Evolutionary conservation across 2,888 invertebrate genomes (phyloP).

Genomic region (Ennomos quercinarius): DNA sequence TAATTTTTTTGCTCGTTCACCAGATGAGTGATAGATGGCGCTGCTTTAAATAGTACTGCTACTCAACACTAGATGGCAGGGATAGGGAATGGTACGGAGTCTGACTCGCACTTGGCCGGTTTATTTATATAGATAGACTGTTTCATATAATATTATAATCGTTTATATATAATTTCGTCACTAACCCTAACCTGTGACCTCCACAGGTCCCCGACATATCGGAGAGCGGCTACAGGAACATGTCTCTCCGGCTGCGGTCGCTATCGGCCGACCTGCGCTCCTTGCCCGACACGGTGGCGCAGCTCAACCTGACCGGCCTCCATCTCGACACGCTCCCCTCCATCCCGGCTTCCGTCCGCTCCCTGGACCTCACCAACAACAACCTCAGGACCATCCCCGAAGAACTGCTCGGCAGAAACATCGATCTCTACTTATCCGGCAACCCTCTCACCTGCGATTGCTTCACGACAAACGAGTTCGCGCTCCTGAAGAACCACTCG

Average conservation of each 20-base stretch:
- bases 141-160: too few relatives aligned
- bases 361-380: constrained; percentile 41
- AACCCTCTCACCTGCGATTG: constrained; percentile 49
- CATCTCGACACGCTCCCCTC: constrained; percentile 7
- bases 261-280: background rate
- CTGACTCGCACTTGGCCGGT: too few relatives aligned
- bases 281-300: background rate
- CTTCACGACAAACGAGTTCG: constrained; percentile 9
- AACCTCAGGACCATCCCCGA: constrained; percentile 30
- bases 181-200: too few relatives aligned
- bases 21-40: too few relatives aligned
- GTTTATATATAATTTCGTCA: too few relatives aligned
- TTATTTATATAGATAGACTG: too few relatives aligned
- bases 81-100: too few relatives aligned
- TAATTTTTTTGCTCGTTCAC: too few relatives aligned
- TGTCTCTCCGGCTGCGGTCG: constrained; percentile 2
- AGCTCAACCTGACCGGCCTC: constrained; percentile 8
- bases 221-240: constrained; percentile 12
- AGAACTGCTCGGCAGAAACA: constrained; percentile 20
- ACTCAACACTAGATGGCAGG: too few relatives aligned
- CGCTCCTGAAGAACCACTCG: background rate
- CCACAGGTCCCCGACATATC: constrained; percentile 4
- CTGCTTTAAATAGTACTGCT: too few relatives aligned
- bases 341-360: constrained; percentile 14
- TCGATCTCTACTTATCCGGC: constrained; percentile 31